Evolutionary conservation across 2,113 vertebrate genomes (phyloP).

Genomic region (Pyrgilauda ruficollis): DNA sequence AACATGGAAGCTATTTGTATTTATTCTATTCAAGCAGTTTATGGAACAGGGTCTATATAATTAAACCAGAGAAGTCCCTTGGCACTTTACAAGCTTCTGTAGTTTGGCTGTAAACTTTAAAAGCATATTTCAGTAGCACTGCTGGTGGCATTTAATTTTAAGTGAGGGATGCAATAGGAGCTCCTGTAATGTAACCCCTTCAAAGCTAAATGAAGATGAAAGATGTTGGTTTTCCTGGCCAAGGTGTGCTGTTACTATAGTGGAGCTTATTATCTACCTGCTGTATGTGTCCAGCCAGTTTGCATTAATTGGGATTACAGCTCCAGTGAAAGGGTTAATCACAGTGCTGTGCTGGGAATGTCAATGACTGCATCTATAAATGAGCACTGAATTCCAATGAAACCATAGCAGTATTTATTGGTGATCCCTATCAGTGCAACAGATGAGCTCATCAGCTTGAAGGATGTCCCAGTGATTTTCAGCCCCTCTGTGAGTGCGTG

Average conservation of each 20-base stretch:
- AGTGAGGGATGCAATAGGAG: neutral
- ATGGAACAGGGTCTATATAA: slow-evolving; percentile 52
- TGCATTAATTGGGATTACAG: neutral
- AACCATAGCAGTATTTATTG: neutral
- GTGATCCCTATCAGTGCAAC: neutral
- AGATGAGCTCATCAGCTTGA: slow-evolving; percentile 36
- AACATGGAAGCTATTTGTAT: slow-evolving; percentile 42
- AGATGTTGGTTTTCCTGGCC: neutral
- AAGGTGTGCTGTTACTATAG: neutral
- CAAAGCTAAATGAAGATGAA: slow-evolving; percentile 38
- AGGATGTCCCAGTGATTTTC: neutral
- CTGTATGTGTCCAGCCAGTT: neutral
- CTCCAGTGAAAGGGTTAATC: slow-evolving; percentile 44
- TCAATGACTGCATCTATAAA: neutral
- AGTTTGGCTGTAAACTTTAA: slow-evolving; percentile 49
- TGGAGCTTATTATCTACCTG: neutral
- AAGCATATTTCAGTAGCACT: slow-evolving; percentile 33
- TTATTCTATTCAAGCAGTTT: slow-evolving; percentile 56
- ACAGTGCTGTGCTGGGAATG: neutral
- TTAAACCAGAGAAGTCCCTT: slow-evolving; percentile 50
- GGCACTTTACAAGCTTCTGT: slow-evolving; percentile 43
- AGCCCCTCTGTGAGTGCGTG: neutral
- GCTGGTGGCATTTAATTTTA: slow-evolving; percentile 61
- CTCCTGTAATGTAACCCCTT: slow-evolving; percentile 22
- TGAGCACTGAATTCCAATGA: slow-evolving; percentile 9